These are phyloP conservation scores for Zaprionus bogoriensis DNA, from an alignment of 2,888 invertebrate genomes.

Conservation along the genomic window DNA sequence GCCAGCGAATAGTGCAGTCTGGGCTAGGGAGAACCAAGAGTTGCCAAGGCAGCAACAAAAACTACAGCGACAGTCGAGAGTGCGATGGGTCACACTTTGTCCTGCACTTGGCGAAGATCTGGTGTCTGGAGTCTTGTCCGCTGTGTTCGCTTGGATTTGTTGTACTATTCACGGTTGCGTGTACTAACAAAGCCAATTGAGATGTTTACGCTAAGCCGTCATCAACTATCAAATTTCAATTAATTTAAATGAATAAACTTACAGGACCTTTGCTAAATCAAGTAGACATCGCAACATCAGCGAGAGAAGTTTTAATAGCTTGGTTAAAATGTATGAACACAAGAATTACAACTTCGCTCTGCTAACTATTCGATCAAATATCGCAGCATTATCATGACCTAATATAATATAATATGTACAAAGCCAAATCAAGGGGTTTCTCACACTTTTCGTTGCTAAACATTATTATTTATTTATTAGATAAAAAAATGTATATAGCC, in stretches of 20 bases:
- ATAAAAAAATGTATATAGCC: too few species aligned
- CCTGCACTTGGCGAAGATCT: background rate
- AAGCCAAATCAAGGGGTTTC: too few species aligned
- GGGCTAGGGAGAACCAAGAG: constrained; percentile 24
- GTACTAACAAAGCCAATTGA: background rate
- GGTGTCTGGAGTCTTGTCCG: background rate
- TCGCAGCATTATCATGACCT: too few species aligned
- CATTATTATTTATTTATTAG: too few species aligned
- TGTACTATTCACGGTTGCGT: background rate
- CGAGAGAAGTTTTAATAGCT: background rate
- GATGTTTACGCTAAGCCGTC: background rate
- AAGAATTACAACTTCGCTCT: too few species aligned
- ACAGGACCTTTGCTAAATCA: background rate
- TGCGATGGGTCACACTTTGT: constrained; percentile 33
- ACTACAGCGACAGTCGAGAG: constrained; percentile 12
- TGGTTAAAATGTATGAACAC: too few species aligned
- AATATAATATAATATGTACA: too few species aligned
- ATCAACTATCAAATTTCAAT: background rate
- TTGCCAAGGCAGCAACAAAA: constrained; percentile 1
- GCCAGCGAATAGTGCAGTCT: constrained; percentile 29
- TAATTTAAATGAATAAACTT: background rate
- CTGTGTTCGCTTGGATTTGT: background rate
- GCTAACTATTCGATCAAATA: too few species aligned
- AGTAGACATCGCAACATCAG: background rate
- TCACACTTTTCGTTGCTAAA: too few species aligned